A percentile compares a stretch with the other conserved stretches of the same genome.
Conservation (phyloP, 2,797 vertebrate species). For the Pseudomugil tenellus region DNA sequence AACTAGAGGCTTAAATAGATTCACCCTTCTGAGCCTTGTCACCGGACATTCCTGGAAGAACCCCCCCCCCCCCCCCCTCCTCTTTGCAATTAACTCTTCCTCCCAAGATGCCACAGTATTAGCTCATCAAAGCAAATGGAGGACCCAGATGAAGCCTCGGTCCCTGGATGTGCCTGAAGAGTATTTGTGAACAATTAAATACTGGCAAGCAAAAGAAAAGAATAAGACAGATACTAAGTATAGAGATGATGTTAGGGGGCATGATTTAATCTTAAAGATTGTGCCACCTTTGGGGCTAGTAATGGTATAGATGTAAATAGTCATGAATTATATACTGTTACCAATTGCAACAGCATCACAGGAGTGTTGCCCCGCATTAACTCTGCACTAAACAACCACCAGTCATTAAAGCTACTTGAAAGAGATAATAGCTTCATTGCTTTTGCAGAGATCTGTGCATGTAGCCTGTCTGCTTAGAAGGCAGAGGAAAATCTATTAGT, state of each 20-base stretch:
- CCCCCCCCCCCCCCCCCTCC: constrained; percentile 11
- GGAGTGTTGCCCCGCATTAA: constrained; percentile 29
- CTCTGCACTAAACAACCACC: constrained; percentile 39
- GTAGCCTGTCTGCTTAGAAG: constrained; percentile 9
- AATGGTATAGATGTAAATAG: constrained; percentile 52
- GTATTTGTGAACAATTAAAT: constrained; percentile 9
- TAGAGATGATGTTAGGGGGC: background rate
- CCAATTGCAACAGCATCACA: constrained; percentile 27
- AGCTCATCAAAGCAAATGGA: constrained; percentile 39
- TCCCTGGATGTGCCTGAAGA: constrained; percentile 2
- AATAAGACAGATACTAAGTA: constrained; percentile 10
- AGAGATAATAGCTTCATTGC: constrained; percentile 45
- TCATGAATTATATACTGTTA: constrained; percentile 50
- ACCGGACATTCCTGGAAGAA: constrained; percentile 13
- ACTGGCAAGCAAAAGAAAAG: background rate
- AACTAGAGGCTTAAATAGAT: constrained; percentile 15
- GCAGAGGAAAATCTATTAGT: constrained; percentile 37
- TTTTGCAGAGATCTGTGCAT: constrained; percentile 28
- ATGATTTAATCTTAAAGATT: constrained; percentile 12
- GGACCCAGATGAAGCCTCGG: background rate
- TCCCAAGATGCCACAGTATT: constrained; percentile 28
- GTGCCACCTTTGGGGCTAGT: constrained; percentile 34
- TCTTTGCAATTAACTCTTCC: constrained; percentile 41
- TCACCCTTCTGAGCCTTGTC: constrained; percentile 5
- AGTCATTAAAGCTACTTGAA: constrained; percentile 51